phyloP scores from a whole-genome alignment of 2,113 vertebrate species.

The Xiphias gladius region DNA sequence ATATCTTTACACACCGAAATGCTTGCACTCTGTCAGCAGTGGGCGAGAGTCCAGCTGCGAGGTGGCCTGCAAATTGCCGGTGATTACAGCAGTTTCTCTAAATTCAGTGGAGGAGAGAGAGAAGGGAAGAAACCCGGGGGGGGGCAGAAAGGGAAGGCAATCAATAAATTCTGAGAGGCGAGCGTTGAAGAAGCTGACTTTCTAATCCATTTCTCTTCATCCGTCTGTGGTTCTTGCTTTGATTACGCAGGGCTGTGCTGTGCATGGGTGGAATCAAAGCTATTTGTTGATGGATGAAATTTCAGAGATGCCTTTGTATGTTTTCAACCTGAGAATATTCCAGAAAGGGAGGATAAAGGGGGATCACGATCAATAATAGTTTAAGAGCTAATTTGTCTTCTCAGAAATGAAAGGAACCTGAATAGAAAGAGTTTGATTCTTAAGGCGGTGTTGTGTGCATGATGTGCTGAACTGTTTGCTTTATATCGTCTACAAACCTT shows the following conservation, averaged over 20 bases:
- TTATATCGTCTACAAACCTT: not conserved
- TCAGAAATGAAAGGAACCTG: slow-evolving; percentile 17
- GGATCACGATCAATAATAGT: slow-evolving; percentile 43
- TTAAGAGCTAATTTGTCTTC: slow-evolving; percentile 40
- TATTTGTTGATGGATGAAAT: slow-evolving; percentile 60
- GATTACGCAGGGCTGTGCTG: slow-evolving; percentile 38
- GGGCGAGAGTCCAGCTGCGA: slow-evolving; percentile 67
- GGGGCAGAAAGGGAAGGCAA: slow-evolving; percentile 58
- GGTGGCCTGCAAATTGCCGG: slow-evolving; percentile 73
- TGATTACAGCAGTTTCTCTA: slow-evolving; percentile 76
- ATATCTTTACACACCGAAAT: slow-evolving; percentile 6
- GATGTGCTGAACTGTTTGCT: not conserved
- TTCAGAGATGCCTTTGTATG: slow-evolving; percentile 40
- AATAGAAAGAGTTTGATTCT: not conserved
- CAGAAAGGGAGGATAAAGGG: slow-evolving; percentile 12
- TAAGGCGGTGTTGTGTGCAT: not conserved
- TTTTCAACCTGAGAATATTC: slow-evolving; percentile 31
- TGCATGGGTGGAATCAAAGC: slow-evolving; percentile 48
- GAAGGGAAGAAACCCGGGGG: slow-evolving; percentile 9
- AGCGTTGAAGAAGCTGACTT: slow-evolving; percentile 51
- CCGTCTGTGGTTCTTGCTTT: slow-evolving; percentile 59
- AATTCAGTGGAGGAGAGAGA: slow-evolving; percentile 63
- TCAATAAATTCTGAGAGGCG: slow-evolving; percentile 75
- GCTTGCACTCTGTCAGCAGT: slow-evolving; percentile 56
- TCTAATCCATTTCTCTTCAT: slow-evolving; percentile 63